phyloP scores from a whole-genome alignment of 2,797 vertebrate genomes.

The Molossus alvarezi region DNA sequence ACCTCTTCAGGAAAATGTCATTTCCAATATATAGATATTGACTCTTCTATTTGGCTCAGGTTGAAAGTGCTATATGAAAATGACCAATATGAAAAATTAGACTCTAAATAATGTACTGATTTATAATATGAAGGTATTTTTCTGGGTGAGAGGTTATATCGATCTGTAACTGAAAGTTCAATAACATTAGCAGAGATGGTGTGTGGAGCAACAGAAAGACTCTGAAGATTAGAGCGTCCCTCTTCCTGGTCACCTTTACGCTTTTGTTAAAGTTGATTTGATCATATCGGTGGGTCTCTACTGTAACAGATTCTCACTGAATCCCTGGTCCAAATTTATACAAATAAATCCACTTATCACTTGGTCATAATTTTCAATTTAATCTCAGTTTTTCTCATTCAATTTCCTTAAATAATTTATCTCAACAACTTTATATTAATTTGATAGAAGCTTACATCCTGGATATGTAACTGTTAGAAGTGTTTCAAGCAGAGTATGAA shows the following conservation, averaged over 20 bases:
- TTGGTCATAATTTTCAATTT: constrained; percentile 83
- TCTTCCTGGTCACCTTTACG: not conserved
- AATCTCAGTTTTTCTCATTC: constrained; percentile 82
- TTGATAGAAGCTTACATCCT: constrained; percentile 68
- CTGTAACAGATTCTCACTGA: constrained; percentile 82
- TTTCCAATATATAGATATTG: constrained; percentile 48
- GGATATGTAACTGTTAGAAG: constrained; percentile 35
- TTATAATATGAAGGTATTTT: constrained; percentile 39
- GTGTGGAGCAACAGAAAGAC: not conserved
- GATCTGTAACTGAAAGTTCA: constrained; percentile 10
- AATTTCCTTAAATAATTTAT: constrained; percentile 86
- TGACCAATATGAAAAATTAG: constrained; percentile 54
- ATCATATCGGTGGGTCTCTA: constrained; percentile 60
- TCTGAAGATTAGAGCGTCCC: not conserved
- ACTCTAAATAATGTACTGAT: constrained; percentile 11
- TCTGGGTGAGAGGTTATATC: not conserved
- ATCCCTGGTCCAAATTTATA: constrained; percentile 78
- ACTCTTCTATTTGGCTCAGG: constrained; percentile 33
- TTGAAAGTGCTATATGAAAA: constrained; percentile 61
- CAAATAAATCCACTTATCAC: constrained; percentile 80
- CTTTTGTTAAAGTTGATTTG: constrained; percentile 70
- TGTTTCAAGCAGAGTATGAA: constrained; percentile 70
- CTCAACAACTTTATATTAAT: constrained; percentile 81
- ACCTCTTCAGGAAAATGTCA: constrained; percentile 75
- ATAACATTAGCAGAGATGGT: not conserved